phyloP scores from a whole-genome alignment of 2,888 invertebrate species.

The Pimpla rufipes region DNA sequence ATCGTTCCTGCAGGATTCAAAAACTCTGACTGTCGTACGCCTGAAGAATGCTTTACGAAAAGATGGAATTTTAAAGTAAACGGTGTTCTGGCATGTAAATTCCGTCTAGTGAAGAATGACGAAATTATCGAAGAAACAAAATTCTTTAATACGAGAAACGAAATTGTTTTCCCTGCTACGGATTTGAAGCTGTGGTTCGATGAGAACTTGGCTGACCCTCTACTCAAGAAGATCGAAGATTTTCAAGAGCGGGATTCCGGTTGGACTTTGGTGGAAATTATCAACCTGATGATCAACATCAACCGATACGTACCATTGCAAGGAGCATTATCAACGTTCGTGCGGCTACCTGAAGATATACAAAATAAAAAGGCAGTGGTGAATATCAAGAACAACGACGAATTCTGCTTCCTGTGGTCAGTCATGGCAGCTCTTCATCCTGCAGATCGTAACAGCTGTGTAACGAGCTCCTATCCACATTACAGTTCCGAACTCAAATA shows the following conservation, averaged over 20 bases:
- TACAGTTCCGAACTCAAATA: constrained; percentile 65
- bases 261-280: constrained; percentile 68
- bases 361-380: constrained; percentile 69
- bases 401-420: constrained; percentile 70
- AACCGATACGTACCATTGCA: constrained; percentile 66
- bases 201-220: not conserved
- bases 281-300: constrained; percentile 68
- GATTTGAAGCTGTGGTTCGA: constrained; percentile 30
- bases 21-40: constrained; percentile 6
- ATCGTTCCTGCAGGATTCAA: constrained; percentile 42
- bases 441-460: constrained; percentile 31
- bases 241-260: constrained; percentile 68
- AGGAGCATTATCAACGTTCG: constrained; percentile 64
- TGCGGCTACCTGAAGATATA: constrained; percentile 64
- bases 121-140: constrained; percentile 48
- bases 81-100: constrained; percentile 44
- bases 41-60: constrained; percentile 46
- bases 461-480: constrained; percentile 65
- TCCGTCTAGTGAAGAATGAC: constrained; percentile 8
- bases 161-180: constrained; percentile 8
- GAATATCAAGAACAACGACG: constrained; percentile 71
- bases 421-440: constrained; percentile 69
- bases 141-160: constrained; percentile 45
- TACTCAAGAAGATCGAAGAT: constrained; percentile 59
- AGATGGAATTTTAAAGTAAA: constrained; percentile 55